These are phyloP conservation scores for Latrodectus hesperus DNA, from an alignment of 2,888 invertebrate genomes.

Conservation along the genomic window DNA sequence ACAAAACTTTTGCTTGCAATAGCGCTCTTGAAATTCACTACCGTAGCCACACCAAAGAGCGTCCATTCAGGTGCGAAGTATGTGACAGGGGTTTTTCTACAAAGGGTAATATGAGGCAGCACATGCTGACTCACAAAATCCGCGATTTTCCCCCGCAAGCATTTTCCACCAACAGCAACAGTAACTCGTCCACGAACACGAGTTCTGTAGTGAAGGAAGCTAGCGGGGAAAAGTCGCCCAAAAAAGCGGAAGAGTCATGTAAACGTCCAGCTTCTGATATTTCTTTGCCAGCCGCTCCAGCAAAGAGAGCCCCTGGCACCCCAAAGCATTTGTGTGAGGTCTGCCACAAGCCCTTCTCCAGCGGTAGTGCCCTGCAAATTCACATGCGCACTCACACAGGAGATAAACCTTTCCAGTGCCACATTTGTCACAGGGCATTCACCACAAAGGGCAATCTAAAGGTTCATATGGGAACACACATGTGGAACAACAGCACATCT, in stretches of 20 bases:
- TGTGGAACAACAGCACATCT: slow-evolving; percentile 97
- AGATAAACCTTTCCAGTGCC: slow-evolving; percentile 97
- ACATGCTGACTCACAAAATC: slow-evolving; percentile 97
- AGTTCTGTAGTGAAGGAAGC: slow-evolving; percentile 19
- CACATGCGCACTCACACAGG: slow-evolving; percentile 99
- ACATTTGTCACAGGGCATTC: slow-evolving; percentile 95
- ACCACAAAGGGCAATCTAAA: slow-evolving; percentile 98
- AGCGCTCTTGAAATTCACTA: slow-evolving; percentile 96
- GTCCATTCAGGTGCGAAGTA: slow-evolving; percentile 95
- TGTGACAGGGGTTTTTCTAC: slow-evolving; percentile 97
- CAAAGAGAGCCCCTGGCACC: slow-evolving; percentile 68
- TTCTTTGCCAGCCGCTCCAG: slow-evolving; percentile 79
- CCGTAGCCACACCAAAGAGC: slow-evolving; percentile 95
- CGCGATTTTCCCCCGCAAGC: slow-evolving; percentile 74
- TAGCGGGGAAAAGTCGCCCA: slow-evolving; percentile 29
- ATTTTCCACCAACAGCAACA: slow-evolving; percentile 65
- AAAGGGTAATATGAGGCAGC: slow-evolving; percentile 99
- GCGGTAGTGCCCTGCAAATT: slow-evolving; percentile 97
- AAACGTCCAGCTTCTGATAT: slow-evolving; percentile 33
- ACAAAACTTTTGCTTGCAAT: slow-evolving; percentile 98
- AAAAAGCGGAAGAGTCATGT: slow-evolving; percentile 77
- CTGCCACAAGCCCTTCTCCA: slow-evolving; percentile 98
- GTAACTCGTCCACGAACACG: slow-evolving; percentile 7
- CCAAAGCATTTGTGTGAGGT: slow-evolving; percentile 95
- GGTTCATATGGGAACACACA: slow-evolving; percentile 98